Conservation (phyloP, 2,797 vertebrate genomes). For the Myotis pilosus region DNA sequence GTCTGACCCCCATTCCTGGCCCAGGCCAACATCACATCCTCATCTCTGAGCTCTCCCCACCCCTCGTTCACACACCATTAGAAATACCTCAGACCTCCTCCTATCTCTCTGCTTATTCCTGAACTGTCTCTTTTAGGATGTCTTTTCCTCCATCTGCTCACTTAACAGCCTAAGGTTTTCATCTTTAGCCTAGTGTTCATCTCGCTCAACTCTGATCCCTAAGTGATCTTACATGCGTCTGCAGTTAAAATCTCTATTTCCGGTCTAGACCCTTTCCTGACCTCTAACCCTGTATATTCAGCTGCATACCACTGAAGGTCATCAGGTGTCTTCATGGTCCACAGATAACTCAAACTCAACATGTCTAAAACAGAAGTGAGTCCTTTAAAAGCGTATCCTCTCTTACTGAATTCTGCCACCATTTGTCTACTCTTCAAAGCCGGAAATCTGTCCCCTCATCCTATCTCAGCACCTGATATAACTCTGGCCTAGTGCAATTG, state of each 20-base stretch:
- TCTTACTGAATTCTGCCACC: background rate
- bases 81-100: background rate
- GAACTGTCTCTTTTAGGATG: background rate
- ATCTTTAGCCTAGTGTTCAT: background rate
- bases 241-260: background rate
- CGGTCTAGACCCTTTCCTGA: background rate
- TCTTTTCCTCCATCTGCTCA: background rate
- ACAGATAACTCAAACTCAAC: background rate
- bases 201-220: background rate
- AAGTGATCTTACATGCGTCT: background rate
- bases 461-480: background rate
- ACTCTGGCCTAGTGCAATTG: background rate
- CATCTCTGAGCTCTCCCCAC: background rate
- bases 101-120: constrained; percentile 1
- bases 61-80: background rate
- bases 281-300: background rate
- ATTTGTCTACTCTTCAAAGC: background rate
- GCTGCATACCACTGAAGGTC: background rate
- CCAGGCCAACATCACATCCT: background rate
- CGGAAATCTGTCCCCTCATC: background rate
- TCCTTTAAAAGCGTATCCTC: background rate
- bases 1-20: background rate
- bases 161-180: background rate
- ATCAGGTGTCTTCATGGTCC: background rate
- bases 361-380: background rate